Base-by-base conservation (phyloP, 2,113 vertebrate genomes). In the Lontra canadensis region DNA sequence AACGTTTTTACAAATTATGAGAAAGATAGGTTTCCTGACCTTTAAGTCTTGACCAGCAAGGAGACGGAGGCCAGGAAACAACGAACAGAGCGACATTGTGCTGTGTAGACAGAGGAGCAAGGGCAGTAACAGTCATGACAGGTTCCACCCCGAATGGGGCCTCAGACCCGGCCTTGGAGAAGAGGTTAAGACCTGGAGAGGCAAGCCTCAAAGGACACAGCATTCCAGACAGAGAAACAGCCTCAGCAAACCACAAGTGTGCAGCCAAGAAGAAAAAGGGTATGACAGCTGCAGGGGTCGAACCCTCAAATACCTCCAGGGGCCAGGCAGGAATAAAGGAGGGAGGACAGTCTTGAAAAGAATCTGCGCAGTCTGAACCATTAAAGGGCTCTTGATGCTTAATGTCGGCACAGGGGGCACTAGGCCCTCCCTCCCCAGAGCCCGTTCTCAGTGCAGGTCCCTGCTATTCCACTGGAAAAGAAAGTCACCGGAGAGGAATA, bases 221-320 rank as follows among this genome's bases (percentile, higher is more conserved):
- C 88, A n/a, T 71, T 93, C 82, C 89, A 95, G 36, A 90, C 63
- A 69, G 86, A 91, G 86, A 52, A 83, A 47, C 61, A 29, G 57
- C 10, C 13, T 21, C 57, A 90, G 63, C 57, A 95, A 42, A 92
- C 83, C 57, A 55, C 83, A 92, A 79, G 34, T 83, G 65, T 21
- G 9, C 34, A 67, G 52, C 67, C 71, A 94, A 55, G 82, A 95
- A 88, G 86, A 52, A 92, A 94, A 80, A n/a, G 49, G 11, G 31
- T 36, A 74, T 17, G 92, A 95, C 94, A 96, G 96, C 92, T 78
- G 80, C 69, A 7, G 31, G 57, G 82, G 86, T 78, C 57, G 52
- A 71, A 88, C 34, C 13, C 17, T 23, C 80, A 78, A 78, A 95
- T 25, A 61, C 21, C 49, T 26, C 31, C 36, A 42, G 80, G 61